Base-by-base conservation (phyloP, 2,888 invertebrate genomes). In the Scotopteryx bipunctaria region DNA sequence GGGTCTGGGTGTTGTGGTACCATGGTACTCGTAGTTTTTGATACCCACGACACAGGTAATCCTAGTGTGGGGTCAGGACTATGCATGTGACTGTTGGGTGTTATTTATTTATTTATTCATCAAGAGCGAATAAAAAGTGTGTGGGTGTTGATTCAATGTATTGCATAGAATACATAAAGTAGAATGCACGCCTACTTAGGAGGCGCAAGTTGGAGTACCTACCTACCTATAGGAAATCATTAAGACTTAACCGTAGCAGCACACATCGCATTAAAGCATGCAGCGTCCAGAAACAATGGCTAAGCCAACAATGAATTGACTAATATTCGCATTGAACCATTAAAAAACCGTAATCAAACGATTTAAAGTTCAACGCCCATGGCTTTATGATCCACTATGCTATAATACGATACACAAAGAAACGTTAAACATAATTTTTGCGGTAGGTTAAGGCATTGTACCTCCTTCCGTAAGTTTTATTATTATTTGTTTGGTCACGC, bases 331-430 rank as follows among this genome's bases (percentile, higher is more conserved):
- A 67, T 69, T 71, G 67, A 76, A 71, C 79, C 80, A 86, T 86
- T 85, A 83, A 86, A 83, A 86, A 83, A 75, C 77, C 80, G 81
- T 86, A 86, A 87, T 87, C 83, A 82, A 75, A 69, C 78, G 79
- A 83, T 85, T 81, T 72, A 78, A 74, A 82, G 89, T 85, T 89
- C 88, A 86, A 83, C 75, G 83, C 66, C 81, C 83, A 80, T 51
- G 71, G 76, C 72, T 48, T 49, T 45, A 54, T 72, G 69, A 71
- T 70, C 70, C 73, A 77, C 69, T 78, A 86, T 84, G 81, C 81
- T 78, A 47, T 43, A 77, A 81, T 82, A 77, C 79, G 77, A 83
- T 83, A 87, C 86, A 88, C 87, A 89, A 81, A 81, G 86, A 83
- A 86, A 85, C 83, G 78, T 81, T 82, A 82, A 81, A 45, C 21